Conservation (phyloP, 2,113 vertebrate species). For the Calyptomena viridis region DNA sequence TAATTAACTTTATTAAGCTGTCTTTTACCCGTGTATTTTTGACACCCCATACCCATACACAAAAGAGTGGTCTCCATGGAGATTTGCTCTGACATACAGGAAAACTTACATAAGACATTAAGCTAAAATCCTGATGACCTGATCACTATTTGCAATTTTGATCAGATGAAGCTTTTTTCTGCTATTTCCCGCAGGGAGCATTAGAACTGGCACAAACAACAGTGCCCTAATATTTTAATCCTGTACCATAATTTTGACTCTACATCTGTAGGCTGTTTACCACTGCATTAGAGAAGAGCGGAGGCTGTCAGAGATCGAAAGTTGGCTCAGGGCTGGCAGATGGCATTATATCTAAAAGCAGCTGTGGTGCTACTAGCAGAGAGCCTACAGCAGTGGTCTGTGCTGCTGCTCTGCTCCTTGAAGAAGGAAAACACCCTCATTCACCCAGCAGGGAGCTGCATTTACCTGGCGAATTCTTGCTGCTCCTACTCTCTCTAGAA, state of each 20-base stretch:
- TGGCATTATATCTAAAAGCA: neutral
- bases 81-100: neutral
- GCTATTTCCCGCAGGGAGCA: neutral
- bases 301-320: neutral
- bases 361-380: neutral
- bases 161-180: constrained; percentile 18
- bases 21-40: neutral
- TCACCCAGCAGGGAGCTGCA: neutral
- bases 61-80: neutral
- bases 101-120: constrained; percentile 30
- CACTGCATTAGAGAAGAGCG: neutral
- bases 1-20: constrained; percentile 27
- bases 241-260: neutral
- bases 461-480: neutral
- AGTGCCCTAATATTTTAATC: constrained; percentile 5
- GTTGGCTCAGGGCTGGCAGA: neutral
- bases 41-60: neutral
- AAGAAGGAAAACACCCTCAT: neutral
- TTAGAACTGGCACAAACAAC: constrained; percentile 20
- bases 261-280: constrained; percentile 7
- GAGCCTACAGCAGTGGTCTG: neutral
- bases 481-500: neutral
- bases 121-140: constrained; percentile 33
- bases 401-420: neutral
- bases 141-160: constrained; percentile 12